These are phyloP conservation scores for Colinus virginianus DNA, from an alignment of 2,113 vertebrate species.

Conservation along the genomic window DNA sequence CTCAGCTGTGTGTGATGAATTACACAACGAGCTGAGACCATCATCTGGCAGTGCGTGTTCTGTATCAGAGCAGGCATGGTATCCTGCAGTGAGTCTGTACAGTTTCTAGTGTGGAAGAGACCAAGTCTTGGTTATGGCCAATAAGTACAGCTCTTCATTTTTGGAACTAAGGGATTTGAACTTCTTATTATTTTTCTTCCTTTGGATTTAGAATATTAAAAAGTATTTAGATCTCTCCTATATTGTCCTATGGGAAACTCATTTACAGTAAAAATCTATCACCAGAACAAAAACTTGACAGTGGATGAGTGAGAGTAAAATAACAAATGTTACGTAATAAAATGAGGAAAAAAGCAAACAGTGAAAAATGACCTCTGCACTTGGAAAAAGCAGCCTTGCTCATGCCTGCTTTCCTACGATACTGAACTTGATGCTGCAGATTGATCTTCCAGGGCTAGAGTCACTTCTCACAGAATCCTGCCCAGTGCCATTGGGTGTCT, in stretches of 20 bases:
- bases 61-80: neutral
- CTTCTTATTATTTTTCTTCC: no score
- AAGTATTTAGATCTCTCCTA: neutral
- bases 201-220: no score
- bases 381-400: neutral
- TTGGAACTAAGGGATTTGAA: neutral
- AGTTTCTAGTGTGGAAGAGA: neutral
- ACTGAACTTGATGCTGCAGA: neutral
- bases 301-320: neutral
- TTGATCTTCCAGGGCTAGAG: neutral
- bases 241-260: neutral
- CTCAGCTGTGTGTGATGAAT: slow-evolving; percentile 26
- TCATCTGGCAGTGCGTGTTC: neutral
- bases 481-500: neutral
- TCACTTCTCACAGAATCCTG: neutral
- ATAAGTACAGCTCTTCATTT: neutral
- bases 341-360: neutral
- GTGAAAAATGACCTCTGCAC: neutral
- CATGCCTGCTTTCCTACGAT: neutral
- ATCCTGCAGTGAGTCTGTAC: neutral
- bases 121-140: neutral
- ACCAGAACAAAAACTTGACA: neutral
- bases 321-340: neutral
- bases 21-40: neutral
- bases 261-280: slow-evolving; percentile 3